phyloP scores from a whole-genome alignment of 2,797 vertebrate genomes.

The Falco naumanni region DNA sequence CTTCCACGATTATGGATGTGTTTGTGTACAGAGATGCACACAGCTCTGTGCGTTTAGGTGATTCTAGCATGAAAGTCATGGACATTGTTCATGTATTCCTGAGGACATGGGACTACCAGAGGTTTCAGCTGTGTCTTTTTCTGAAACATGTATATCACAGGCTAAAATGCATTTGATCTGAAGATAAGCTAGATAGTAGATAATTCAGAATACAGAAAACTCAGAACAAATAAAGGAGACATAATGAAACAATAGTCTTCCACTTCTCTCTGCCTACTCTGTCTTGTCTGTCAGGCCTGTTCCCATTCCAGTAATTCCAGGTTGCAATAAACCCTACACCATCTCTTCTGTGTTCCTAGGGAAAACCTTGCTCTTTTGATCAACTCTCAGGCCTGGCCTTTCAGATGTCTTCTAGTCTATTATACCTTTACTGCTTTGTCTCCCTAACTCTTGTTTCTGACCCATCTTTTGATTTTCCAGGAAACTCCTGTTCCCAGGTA shows the following conservation, averaged over 20 bases:
- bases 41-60: neutral
- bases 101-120: neutral
- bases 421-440: neutral
- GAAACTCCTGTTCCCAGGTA: neutral
- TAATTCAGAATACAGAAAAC: neutral
- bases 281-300: neutral
- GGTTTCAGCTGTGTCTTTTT: neutral
- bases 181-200: neutral
- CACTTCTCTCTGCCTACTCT: neutral
- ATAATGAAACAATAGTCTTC: neutral
- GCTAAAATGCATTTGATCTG: neutral
- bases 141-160: neutral
- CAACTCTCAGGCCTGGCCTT: neutral
- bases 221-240: neutral
- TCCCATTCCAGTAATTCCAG: neutral
- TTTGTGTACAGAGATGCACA: neutral
- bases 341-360: neutral
- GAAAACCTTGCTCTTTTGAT: neutral
- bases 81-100: neutral
- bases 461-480: neutral
- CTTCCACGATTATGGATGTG: neutral
- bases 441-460: neutral
- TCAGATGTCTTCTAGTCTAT: neutral
- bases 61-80: neutral
- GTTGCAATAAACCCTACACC: neutral